Conservation (phyloP, 2,113 vertebrate species). For the Odocoileus virginianus region DNA sequence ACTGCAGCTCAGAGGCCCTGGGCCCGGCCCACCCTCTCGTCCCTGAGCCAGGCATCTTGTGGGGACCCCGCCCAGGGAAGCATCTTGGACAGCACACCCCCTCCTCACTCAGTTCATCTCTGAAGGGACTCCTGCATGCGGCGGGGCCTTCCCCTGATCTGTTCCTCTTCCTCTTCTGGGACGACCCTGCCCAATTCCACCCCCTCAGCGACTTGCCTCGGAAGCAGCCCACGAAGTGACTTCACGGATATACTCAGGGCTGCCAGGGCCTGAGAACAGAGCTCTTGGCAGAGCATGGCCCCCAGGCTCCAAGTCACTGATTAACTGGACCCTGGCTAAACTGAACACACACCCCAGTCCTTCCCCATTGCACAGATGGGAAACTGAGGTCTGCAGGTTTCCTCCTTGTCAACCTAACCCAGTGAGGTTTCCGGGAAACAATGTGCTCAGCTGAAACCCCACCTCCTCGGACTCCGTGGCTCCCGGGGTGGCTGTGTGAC, state of each 20-base stretch:
- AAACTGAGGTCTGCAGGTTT: not conserved
- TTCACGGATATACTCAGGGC: not conserved
- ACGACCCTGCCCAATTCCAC: not conserved
- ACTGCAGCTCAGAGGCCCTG: not conserved
- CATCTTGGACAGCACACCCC: not conserved
- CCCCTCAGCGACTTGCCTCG: accelerated
- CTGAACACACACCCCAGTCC: not conserved
- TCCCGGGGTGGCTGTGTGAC: not conserved
- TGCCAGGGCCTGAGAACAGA: not conserved
- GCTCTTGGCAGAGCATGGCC: not conserved
- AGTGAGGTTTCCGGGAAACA: not conserved
- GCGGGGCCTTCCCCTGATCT: accelerated
- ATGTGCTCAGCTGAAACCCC: accelerated
- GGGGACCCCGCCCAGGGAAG: not conserved
- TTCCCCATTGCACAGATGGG: not conserved
- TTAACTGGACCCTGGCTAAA: no score
- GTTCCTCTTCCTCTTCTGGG: not conserved
- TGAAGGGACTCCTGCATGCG: accelerated
- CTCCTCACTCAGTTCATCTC: not conserved
- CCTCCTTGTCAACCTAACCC: not conserved
- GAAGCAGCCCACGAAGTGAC: not conserved
- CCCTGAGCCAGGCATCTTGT: not conserved
- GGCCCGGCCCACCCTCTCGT: not conserved
- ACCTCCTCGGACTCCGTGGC: not conserved
- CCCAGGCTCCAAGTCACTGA: accelerated